A percentile compares a stretch with the other conserved stretches of the same genome.
Evolutionary conservation across 1,140 invertebrate species (phyloP).

Genomic region (Euura lappo): DNA sequence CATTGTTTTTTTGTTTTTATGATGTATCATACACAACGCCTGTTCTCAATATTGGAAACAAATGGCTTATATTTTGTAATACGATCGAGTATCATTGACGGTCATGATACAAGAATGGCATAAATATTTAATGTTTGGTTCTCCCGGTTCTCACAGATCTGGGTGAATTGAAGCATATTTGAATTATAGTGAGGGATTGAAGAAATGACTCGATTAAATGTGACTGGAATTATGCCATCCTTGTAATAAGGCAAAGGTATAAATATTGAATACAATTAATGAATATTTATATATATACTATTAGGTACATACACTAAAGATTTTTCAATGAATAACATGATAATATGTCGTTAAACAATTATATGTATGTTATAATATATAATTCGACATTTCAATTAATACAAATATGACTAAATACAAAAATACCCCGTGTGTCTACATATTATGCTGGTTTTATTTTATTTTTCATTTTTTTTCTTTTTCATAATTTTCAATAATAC

Average conservation of each 20-base stretch:
- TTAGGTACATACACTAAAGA: background rate
- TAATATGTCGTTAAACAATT: background rate
- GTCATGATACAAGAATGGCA: background rate
- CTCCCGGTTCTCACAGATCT: no score
- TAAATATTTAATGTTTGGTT: background rate
- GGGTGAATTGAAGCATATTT: no score
- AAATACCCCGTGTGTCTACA: slow-evolving; percentile 52
- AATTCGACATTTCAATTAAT: background rate
- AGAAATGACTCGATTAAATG: no score
- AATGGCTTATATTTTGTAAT: background rate
- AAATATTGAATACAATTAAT: background rate
- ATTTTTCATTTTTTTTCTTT: slow-evolving; percentile 25
- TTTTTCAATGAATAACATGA: background rate
- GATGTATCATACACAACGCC: background rate
- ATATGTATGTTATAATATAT: background rate
- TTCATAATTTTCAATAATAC: slow-evolving; percentile 22
- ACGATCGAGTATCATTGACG: background rate
- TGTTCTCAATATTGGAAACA: background rate
- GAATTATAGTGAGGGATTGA: no score
- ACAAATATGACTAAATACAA: slow-evolving; percentile 46
- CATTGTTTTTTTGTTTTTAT: background rate
- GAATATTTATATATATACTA: background rate
- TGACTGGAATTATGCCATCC: background rate
- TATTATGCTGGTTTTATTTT: slow-evolving; percentile 37
- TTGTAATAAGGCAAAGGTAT: background rate